Percentiles rank a stretch among this genome's conserved stretches.
Evolutionary conservation across 1,140 invertebrate genomes (phyloP).

Genomic region (Eumeta japonica): DNA sequence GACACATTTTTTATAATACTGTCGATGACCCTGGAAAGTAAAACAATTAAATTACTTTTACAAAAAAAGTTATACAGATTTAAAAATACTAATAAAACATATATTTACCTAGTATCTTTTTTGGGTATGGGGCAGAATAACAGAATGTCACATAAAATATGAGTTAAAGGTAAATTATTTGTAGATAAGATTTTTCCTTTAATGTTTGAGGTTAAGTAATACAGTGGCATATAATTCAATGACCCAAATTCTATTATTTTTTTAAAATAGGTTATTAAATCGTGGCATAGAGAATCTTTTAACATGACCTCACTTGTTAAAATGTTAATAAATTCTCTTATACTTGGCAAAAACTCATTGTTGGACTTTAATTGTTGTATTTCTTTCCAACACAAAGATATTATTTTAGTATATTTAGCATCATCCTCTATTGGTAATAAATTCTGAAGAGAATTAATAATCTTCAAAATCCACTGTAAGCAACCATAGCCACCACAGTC

Average conservation of each 20-base stretch:
- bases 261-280: constrained; percentile 26
- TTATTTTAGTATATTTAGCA: constrained; percentile 19
- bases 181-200: constrained; percentile 17
- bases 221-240: constrained; percentile 29
- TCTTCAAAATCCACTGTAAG: constrained; percentile 34
- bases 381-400: constrained; percentile 39
- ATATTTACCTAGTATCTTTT: constrained; percentile 38
- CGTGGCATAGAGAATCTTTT: constrained; percentile 23
- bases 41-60: no score
- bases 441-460: constrained; percentile 26
- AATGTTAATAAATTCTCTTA: constrained; percentile 33
- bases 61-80: no score
- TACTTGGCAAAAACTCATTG: constrained; percentile 33
- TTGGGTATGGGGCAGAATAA: constrained; percentile 27
- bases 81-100: no score
- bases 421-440: constrained; percentile 17
- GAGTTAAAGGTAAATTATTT: constrained; percentile 23
- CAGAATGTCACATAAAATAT: constrained; percentile 35
- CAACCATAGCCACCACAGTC: constrained; percentile 42
- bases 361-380: constrained; percentile 42
- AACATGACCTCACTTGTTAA: constrained; percentile 29
- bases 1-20: no score
- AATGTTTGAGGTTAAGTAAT: constrained; percentile 26
- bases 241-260: constrained; percentile 35
- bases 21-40: no score